Evolutionary conservation across 1,140 invertebrate genomes (phyloP).

Genomic region (Euschistus heros): DNA sequence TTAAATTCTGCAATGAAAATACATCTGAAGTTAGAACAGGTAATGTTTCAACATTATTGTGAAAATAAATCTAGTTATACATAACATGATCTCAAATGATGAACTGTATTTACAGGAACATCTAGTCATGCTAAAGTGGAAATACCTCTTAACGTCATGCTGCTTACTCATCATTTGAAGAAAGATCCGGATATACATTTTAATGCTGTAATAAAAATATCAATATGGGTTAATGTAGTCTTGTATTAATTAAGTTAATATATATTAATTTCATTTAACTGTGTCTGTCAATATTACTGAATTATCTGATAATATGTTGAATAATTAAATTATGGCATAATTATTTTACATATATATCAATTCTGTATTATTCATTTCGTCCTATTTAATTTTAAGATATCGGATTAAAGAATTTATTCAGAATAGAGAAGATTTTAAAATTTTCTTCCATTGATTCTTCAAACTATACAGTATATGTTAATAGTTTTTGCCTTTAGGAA

Average conservation of each 20-base stretch:
- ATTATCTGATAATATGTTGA: neutral
- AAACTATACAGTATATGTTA: no score
- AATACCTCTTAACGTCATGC: neutral
- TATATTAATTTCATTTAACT: neutral
- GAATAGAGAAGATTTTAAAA: no score
- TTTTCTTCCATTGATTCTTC: no score
- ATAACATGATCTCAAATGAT: neutral
- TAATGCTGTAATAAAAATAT: neutral
- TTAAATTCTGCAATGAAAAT: neutral
- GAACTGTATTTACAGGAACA: neutral
- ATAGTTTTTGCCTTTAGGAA: no score
- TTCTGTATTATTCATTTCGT: no score
- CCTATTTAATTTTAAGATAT: no score
- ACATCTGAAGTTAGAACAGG: neutral
- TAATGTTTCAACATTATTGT: neutral
- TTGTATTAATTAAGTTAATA: neutral
- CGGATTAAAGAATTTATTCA: no score
- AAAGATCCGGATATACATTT: neutral
- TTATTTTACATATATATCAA: neutral
- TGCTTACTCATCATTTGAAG: neutral
- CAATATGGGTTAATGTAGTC: neutral
- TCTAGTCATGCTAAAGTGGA: neutral
- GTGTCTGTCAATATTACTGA: neutral
- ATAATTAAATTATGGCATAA: neutral
- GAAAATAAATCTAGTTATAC: neutral